Evolutionary conservation across 1,140 invertebrate genomes (phyloP), one percentile per base, ranked within the genome.

Genomic region (Drosophila navojoa): DNA sequence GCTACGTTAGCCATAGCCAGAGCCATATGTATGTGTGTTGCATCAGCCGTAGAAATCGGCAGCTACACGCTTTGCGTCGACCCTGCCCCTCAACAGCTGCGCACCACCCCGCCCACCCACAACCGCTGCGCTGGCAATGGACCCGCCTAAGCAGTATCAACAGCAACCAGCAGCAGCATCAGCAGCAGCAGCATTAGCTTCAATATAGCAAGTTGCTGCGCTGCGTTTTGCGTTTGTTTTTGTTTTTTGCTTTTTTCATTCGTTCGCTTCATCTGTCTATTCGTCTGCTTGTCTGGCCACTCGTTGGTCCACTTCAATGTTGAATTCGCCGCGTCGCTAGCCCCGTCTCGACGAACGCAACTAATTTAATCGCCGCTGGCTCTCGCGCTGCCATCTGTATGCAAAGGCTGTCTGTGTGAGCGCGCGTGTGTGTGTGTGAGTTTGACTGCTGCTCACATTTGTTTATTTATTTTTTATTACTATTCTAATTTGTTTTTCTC

Each of bases 21-120:
- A 62, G 68, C 55, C 40, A 15, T 58, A 54, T 63, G 70, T 52
- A 75, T 85, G 82, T 81, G 79, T 86, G 82, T 86, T 86, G 82
- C 82, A 86, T 86, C 82, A 86, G 82, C 82, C 82, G 72, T 87
- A 86, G 82, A 87, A 86, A 87, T 86, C 82, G 79, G 64, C 82
- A 76, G 82, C 72, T 85, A 70, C 68, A 87, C 78, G 79, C 73
- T 81, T 81, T 66, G 64, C 79, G 74, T 68, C 76, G 66, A 78
- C 82, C 82, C 84, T 78, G 78, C 81, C 78, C 70, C 71, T 45
- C 57, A 54, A 44, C 55, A 32, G 40, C 49, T 42, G 3, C 35
- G 27, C 58, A 50, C 15, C 40, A 32, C 50, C 60, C 29, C 32
- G 22, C 45, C 64, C 59, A 44, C 42, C 35, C 71, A 25, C 52